Base-by-base conservation (phyloP, 1,140 invertebrate genomes). In the Parasteatoda tepidariorum region DNA sequence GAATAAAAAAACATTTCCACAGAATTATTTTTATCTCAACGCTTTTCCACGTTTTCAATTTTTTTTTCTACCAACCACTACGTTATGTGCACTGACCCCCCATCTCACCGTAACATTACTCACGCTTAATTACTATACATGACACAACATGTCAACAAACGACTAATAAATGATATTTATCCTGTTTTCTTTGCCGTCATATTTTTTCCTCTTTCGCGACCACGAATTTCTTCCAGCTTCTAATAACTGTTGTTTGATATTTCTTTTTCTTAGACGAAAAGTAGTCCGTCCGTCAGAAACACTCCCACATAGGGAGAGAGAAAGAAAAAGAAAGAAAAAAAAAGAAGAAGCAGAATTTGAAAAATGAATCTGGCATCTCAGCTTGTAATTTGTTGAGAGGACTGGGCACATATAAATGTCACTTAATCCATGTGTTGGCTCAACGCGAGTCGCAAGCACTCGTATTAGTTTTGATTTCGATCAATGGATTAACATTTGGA, bases 161-260 rank as follows among this genome's bases (percentile, higher is more conserved):
- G 33, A 24, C 71, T 74, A 74, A 74, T 74, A 74, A 74, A 74
- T 74, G 71, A 61, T 74, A 74, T 74, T 74, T 74, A 31, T 34
- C 24, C 61, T 22, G 26, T 64, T 64, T 64, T 59, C 55, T 71
- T 30, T 11, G 28, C 55, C n/a, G 5, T 24, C 30, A 59, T 34
- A 18, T 30, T 59, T 28, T 34, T 74, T 74, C 24, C 34, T 57
- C 48, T 59, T 34, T 26, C 26, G 33, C 70, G 34, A 41, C 54
- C 61, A 15, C 38, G 38, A 41, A 13, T 41, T 41, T 41, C 38
- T 41, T 41, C n/a, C 38, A 41, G 5, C 38, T 13, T 41, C 38
- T 41, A 41, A 41, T 13, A 41, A 13, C 38, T 5, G 38, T 41
- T 41, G 38, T 13, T 41, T 13, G 38, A 41, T 41, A 5, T 41